Evolutionary conservation across 2,113 vertebrate genomes (phyloP).

Genomic region (Thunnus thynnus): DNA sequence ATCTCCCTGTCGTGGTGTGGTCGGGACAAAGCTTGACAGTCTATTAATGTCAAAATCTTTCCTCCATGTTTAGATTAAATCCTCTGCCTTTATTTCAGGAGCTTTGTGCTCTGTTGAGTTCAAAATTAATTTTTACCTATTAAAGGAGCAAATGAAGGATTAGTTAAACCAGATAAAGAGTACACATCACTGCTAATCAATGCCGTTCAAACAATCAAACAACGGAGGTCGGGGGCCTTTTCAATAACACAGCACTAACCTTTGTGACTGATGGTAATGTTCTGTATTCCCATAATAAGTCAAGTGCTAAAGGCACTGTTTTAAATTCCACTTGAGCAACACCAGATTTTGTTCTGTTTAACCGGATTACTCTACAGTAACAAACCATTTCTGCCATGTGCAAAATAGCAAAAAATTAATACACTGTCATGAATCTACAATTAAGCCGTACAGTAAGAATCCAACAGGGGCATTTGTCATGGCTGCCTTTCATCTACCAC

Average conservation of each 20-base stretch:
- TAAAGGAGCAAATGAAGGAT: not conserved
- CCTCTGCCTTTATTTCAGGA: not conserved
- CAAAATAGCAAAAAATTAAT: constrained; percentile 50
- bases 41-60: constrained; percentile 17
- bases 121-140: constrained; percentile 1
- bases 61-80: not conserved
- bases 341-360: constrained; percentile 50
- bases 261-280: constrained; percentile 17
- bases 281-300: constrained; percentile 41
- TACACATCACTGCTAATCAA: not conserved
- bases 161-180: constrained; percentile 4
- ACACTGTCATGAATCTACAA: constrained; percentile 48
- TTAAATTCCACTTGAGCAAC: constrained; percentile 53
- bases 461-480: constrained; percentile 26
- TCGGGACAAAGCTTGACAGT: constrained; percentile 18
- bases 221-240: not conserved
- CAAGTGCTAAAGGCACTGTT: constrained; percentile 40
- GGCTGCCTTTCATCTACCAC: constrained; percentile 31
- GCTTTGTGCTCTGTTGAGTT: not conserved
- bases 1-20: constrained; percentile 5
- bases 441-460: constrained; percentile 12
- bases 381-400: constrained; percentile 50
- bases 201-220: not conserved
- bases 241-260: constrained; percentile 26
- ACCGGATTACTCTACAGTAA: constrained; percentile 48